Evolutionary conservation across 2,888 invertebrate genomes (phyloP).

Genomic region (Hyles lineata): DNA sequence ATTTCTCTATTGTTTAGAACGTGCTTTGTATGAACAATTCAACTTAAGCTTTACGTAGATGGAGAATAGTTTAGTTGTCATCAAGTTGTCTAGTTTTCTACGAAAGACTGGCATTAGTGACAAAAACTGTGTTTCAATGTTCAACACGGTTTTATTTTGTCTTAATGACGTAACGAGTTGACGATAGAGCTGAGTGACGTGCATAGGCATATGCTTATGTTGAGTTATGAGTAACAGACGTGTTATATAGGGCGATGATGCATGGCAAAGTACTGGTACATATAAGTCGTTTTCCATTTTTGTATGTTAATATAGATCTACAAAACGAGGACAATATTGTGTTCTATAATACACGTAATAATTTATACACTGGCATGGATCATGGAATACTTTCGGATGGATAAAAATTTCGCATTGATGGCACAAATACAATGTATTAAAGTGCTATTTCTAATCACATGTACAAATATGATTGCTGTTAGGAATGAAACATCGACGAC

Average conservation of each 20-base stretch:
- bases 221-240: too few relatives aligned
- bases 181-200: background rate
- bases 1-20: slow-evolving; percentile 75
- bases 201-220: background rate
- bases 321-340: too few relatives aligned
- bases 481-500: slow-evolving; percentile 48
- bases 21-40: slow-evolving; percentile 60
- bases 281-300: too few relatives aligned
- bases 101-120: slow-evolving; percentile 46
- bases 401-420: background rate
- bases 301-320: too few relatives aligned
- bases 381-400: too few relatives aligned
- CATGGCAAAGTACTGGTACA: too few relatives aligned
- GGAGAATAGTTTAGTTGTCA: slow-evolving; percentile 55
- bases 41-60: slow-evolving; percentile 48
- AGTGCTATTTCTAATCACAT: slow-evolving; percentile 21
- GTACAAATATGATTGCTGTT: slow-evolving; percentile 45
- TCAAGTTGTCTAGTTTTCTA: slow-evolving; percentile 66
- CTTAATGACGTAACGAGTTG: background rate
- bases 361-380: too few relatives aligned
- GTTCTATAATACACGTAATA: too few relatives aligned
- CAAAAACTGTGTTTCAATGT: slow-evolving; percentile 2
- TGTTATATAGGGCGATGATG: too few relatives aligned
- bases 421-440: background rate
- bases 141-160: background rate